Base-by-base conservation (phyloP, 2,888 invertebrate genomes). In the Eucriotettix oculatus region DNA sequence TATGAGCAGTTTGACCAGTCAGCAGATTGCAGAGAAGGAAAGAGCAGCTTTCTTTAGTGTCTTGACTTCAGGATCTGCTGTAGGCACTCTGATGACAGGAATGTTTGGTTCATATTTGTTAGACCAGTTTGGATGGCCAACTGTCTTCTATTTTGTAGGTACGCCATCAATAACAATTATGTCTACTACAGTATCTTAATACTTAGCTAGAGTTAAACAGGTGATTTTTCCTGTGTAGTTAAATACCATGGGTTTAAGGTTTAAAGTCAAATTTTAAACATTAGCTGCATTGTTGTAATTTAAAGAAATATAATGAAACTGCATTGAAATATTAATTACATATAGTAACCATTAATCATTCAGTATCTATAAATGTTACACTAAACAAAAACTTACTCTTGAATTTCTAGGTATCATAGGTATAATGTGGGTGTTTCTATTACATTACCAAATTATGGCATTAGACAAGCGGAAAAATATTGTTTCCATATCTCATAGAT, bases 41-140 rank as follows among this genome's bases (percentile, higher is more conserved):
- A 76, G 84, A 64, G 79, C 83, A 53, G 80, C 82, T 55, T 84
- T 84, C 64, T 85, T 83, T 71, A 83, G 84, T 62, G 71, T 83
- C 64, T 75, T 83, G 59, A 79, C 82, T 42, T 79, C 84, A 14
- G 86, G 86, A 29, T 77, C 77, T 10, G 78, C 76, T 56, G 73
- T 76, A 69, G 85, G 85, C 40, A 84, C 83, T 0, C 70, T 86
- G 11, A 70, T 86, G 0, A 81, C 82, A 43, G 86, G 85, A 40
- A 80, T 80, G 62, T 66, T 85, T 65, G 86, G 86, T 16, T 85
- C 85, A 1, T 75, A 82, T 65, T 70, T 85, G 56, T 70, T 85
- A 64, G 82, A 84, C 56, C 75, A 75, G 67, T 82, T 79, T 68
- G 81, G 82, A 56, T 86, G 86, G 85, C 74, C 78, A 55, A 74